Evolutionary conservation across 2,113 vertebrate genomes (phyloP).

Genomic region (Osmerus eperlanus): DNA sequence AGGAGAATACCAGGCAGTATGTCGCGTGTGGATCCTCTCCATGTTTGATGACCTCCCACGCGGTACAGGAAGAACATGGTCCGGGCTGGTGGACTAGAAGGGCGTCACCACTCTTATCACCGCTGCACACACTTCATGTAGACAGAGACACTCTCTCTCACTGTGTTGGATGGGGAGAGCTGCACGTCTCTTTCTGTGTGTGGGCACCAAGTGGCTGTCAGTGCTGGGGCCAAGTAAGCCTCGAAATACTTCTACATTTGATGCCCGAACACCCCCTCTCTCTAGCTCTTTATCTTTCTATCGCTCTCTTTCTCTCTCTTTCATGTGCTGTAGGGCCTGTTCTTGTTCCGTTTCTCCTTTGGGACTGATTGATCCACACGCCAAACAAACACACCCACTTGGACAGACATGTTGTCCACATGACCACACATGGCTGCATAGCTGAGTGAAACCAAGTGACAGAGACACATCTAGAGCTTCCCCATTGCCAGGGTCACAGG

Average conservation of each 20-base stretch:
- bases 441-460: constrained; percentile 16
- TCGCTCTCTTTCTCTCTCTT: too few species aligned
- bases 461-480: constrained; percentile 39
- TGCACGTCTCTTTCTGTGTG: too few species aligned
- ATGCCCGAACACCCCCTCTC: too few species aligned
- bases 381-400: constrained; percentile 5
- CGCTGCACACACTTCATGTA: background rate
- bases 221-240: background rate
- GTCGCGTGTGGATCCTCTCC: background rate
- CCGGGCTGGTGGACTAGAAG: background rate
- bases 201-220: background rate
- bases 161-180: too few species aligned
- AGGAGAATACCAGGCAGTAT: background rate
- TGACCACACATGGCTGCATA: constrained; percentile 2
- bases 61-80: background rate
- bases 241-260: background rate
- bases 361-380: background rate
- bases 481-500: constrained; percentile 11
- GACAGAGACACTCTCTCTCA: background rate
- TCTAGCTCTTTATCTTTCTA: too few species aligned
- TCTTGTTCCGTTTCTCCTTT: too few species aligned
- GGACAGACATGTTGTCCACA: constrained; percentile 9
- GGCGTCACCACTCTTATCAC: background rate
- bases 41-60: background rate
- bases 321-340: too few species aligned